phyloP scores from a whole-genome alignment of 2,113 vertebrate genomes.

The Cochlearius cochlearius region DNA sequence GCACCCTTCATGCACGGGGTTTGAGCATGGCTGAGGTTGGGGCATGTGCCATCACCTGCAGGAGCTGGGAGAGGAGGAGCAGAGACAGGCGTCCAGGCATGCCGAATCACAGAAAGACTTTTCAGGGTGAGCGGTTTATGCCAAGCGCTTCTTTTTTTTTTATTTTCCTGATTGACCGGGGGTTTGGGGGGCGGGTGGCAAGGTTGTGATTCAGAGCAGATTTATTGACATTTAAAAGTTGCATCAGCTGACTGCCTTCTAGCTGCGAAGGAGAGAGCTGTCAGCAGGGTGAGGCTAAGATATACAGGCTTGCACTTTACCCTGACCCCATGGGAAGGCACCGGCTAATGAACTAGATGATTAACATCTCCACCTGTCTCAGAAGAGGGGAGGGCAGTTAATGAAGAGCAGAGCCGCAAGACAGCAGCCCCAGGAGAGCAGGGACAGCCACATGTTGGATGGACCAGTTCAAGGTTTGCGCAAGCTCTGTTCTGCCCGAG shows the following conservation, averaged over 20 bases:
- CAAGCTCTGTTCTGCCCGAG: not conserved
- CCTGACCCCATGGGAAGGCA: not conserved
- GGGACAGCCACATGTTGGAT: not conserved
- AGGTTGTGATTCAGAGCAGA: not conserved
- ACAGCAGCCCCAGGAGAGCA: not conserved
- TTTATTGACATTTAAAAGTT: slow-evolving; percentile 3
- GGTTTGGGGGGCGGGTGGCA: accelerated
- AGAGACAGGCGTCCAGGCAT: accelerated
- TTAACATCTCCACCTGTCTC: not conserved
- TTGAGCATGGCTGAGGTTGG: accelerated
- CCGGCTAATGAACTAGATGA: not conserved
- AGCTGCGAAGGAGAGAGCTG: not conserved
- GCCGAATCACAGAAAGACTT: not conserved
- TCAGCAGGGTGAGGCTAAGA: not conserved
- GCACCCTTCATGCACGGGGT: accelerated
- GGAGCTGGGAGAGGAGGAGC: not conserved
- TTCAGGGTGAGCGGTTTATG: not conserved
- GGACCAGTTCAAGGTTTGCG: not conserved
- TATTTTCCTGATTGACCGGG: not conserved
- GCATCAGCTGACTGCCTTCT: not conserved
- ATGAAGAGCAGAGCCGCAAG: not conserved
- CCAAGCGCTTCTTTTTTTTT: not conserved
- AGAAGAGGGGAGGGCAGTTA: not conserved
- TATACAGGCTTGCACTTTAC: not conserved
- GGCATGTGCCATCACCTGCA: not conserved